Evolutionary conservation across 2,797 vertebrate genomes (phyloP).

Genomic region (Nyctalus aviator): DNA sequence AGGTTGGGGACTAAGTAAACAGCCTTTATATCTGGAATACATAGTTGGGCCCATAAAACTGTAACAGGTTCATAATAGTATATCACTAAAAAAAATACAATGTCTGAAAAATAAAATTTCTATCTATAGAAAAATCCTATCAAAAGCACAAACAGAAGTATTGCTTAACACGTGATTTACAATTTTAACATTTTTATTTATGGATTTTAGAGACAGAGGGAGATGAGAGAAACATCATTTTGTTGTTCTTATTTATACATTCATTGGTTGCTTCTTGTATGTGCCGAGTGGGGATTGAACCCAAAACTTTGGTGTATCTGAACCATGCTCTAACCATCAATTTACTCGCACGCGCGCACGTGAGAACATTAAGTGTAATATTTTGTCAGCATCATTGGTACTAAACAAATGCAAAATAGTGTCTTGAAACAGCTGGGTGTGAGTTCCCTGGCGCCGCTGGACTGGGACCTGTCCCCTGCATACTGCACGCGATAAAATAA

Average conservation of each 20-base stretch:
- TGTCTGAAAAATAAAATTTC: not conserved
- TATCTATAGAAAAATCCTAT: not conserved
- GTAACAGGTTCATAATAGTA: not conserved
- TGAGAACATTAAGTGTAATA: not conserved
- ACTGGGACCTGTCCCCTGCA: no score
- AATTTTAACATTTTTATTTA: no score
- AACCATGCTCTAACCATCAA: no score
- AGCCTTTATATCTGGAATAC: not conserved
- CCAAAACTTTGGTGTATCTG: no score
- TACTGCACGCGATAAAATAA: not conserved
- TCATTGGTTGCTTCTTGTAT: no score
- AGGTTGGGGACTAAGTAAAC: not conserved
- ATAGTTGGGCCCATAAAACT: not conserved
- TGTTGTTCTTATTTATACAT: no score
- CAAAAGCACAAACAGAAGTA: not conserved
- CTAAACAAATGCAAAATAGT: not conserved
- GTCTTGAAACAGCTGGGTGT: not conserved
- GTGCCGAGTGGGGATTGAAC: no score
- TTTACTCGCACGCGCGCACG: no score
- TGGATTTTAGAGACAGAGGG: no score
- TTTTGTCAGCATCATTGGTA: not conserved
- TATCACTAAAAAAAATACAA: not conserved
- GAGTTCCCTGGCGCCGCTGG: not conserved
- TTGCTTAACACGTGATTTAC: not conserved
- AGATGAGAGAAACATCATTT: no score